Base-by-base conservation (phyloP, 2,888 invertebrate species). In the Neoitamus cyanurus region DNA sequence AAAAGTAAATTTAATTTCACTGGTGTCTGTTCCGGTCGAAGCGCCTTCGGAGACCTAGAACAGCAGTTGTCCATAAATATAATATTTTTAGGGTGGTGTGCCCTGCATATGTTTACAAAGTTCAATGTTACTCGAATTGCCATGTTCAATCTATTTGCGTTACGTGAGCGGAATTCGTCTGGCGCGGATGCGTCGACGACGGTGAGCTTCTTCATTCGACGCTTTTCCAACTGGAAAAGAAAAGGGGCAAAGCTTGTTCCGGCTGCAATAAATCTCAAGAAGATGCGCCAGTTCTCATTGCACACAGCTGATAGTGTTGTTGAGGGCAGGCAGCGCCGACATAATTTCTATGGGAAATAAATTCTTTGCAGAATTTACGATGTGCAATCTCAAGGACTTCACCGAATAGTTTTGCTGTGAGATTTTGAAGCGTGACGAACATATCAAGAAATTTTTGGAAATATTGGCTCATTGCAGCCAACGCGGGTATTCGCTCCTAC, bases 11-110 rank as follows among this genome's bases (percentile, higher is more conserved):
- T 69, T 69, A 69, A 69, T 69, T 30, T 25, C 25, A 15, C 30
- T 69, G 15, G 11, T 69, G 69, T 69, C 69, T 9, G 25, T 69
- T 28, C 30, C 69, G 30, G n/a, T 30, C 3, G 25, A 69, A 46
- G 4, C n/a, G 30, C 9, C 11, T 69, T 13, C 28, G 2, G n/a
- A 28, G 36, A 36, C 30, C 13, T 77, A 7, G 7, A 9, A 37
- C 77, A 77, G 28, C 77, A 77, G 46, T 77, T 77, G 77, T 77
- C 77, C 77, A 77, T 77, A 77, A 77, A 77, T 36, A 73, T 73
- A 77, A 77, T 46, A 77, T 77, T 77, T 77, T 77, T 30, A 77
- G 20, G 46, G 46, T 1, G 20, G 28, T 46, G 30, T 77, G 48
- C 46, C 6, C 30, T 77, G 46, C 77, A 77, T 46, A 77, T 30